phyloP scores from a whole-genome alignment of 1,140 invertebrate species.

The Magallana gigas region DNA sequence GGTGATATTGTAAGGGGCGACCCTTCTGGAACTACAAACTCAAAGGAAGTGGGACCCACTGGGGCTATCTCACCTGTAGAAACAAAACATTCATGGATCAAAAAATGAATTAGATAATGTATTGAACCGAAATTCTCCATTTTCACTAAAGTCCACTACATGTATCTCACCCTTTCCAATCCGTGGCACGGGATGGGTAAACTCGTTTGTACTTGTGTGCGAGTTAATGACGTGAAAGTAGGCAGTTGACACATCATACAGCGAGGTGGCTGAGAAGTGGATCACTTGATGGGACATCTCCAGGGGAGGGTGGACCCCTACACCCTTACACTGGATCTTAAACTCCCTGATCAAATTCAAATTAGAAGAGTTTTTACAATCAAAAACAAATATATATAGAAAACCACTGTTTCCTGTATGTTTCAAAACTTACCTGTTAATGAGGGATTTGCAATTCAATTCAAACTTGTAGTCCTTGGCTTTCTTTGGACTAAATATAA shows the following conservation, averaged over 20 bases:
- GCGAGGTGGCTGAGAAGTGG: slow-evolving; percentile 75
- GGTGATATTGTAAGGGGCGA: slow-evolving; percentile 77
- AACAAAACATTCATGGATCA: background rate
- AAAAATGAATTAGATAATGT: no score
- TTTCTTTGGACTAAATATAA: slow-evolving; percentile 78
- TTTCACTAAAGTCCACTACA: background rate
- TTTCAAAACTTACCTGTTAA: slow-evolving; percentile 73
- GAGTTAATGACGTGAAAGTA: slow-evolving; percentile 76
- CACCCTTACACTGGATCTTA: slow-evolving; percentile 76
- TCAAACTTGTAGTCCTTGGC: slow-evolving; percentile 78
- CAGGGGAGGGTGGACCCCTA: slow-evolving; percentile 78
- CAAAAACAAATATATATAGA: no score
- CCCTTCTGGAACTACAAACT: slow-evolving; percentile 77
- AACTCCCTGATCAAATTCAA: slow-evolving; percentile 70
- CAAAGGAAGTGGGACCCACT: slow-evolving; percentile 79
- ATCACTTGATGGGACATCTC: slow-evolving; percentile 78
- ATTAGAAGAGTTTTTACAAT: no score
- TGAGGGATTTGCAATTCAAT: slow-evolving; percentile 76
- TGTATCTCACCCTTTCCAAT: slow-evolving; percentile 75
- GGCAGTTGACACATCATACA: slow-evolving; percentile 74
- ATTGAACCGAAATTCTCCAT: background rate
- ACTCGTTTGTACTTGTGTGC: slow-evolving; percentile 77
- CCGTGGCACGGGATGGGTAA: slow-evolving; percentile 77
- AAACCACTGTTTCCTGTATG: background rate
- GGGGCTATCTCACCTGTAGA: slow-evolving; percentile 76